Evolutionary conservation across 2,888 invertebrate species (phyloP).

Genomic region (Lithophane socia): DNA sequence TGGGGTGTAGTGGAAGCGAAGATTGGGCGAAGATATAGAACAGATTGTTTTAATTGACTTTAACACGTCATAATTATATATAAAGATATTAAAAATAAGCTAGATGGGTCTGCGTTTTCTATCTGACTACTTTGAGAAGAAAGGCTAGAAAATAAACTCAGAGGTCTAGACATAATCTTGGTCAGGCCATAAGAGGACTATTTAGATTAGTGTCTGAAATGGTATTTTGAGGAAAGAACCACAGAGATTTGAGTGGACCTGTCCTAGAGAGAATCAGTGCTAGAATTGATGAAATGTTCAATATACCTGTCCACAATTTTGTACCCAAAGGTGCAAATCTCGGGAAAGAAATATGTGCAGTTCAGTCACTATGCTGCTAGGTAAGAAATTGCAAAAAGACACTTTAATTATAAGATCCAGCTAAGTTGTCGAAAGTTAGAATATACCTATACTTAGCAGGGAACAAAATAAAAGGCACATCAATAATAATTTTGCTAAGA

Average conservation of each 20-base stretch:
- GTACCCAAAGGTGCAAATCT: neutral
- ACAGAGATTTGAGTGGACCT: too few species aligned
- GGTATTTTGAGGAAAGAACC: too few species aligned
- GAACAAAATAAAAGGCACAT: neutral
- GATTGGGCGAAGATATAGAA: neutral
- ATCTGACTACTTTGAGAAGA: too few species aligned
- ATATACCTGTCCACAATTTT: neutral
- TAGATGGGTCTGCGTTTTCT: too few species aligned
- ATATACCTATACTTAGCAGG: neutral
- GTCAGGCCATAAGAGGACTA: too few species aligned
- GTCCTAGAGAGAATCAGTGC: neutral
- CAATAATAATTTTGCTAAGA: neutral
- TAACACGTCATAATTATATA: too few species aligned
- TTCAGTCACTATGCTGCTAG: neutral
- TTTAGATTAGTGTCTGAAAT: too few species aligned
- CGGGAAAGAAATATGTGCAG: neutral
- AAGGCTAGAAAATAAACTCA: too few species aligned
- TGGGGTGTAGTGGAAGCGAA: constrained; percentile 21
- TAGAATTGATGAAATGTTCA: neutral
- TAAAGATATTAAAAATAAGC: too few species aligned
- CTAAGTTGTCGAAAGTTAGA: neutral
- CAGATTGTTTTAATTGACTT: neutral
- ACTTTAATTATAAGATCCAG: neutral
- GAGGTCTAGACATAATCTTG: too few species aligned
- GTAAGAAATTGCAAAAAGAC: neutral